A percentile compares a stretch with the other conserved stretches of the same genome.
Conservation (phyloP, 1,140 invertebrate genomes). For the Polypedilum pembai region DNA sequence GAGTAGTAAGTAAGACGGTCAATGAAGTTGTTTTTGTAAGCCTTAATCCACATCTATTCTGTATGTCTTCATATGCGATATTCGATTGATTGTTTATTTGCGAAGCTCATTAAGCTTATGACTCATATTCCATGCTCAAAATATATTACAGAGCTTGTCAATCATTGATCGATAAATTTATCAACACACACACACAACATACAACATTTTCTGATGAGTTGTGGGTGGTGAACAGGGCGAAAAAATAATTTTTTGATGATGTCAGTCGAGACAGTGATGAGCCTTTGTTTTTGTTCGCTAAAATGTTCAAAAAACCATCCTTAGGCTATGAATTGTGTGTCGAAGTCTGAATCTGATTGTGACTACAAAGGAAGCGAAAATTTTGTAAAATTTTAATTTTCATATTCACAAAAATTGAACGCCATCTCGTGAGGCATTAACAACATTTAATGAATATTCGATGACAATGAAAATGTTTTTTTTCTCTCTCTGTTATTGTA, state of each 20-base stretch:
- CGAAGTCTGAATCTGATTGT: neutral
- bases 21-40: neutral
- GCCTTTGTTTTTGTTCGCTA: neutral
- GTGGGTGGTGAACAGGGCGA: neutral
- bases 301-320: constrained; percentile 7
- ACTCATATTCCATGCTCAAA: too few relatives aligned
- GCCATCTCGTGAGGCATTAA: neutral
- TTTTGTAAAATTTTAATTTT: neutral
- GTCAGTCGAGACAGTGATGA: neutral
- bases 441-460: neutral
- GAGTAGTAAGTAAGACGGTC: neutral
- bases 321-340: neutral
- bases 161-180: neutral
- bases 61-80: too few relatives aligned
- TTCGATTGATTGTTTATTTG: too few relatives aligned
- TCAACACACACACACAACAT: neutral
- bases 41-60: neutral
- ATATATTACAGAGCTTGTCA: neutral
- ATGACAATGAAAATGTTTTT: neutral
- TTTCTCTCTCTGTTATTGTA: too few relatives aligned
- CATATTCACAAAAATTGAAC: neutral
- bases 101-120: too few relatives aligned
- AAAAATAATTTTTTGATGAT: neutral
- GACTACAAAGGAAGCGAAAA: neutral
- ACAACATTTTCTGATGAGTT: neutral